These are phyloP conservation scores for Caenorhabditis imperialis DNA, from an alignment of 2,888 invertebrate species.

Conservation along the genomic window DNA sequence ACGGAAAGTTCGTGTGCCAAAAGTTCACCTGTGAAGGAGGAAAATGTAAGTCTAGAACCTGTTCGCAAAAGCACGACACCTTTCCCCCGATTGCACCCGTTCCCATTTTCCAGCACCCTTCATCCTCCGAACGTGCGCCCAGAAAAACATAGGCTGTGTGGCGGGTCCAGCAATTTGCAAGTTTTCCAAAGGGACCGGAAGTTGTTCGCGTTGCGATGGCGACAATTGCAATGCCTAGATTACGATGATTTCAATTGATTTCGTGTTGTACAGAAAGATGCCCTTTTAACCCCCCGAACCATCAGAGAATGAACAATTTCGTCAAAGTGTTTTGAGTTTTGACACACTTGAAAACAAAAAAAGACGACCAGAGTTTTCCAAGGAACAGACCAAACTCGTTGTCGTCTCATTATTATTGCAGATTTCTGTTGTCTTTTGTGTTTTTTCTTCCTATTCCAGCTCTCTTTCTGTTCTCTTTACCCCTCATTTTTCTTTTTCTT, in stretches of 20 bases:
- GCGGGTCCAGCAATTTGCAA: conserved; percentile 75
- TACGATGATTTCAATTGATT: not conserved
- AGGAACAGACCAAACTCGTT: no score
- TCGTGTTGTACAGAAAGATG: no score
- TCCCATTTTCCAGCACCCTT: conserved; percentile 68
- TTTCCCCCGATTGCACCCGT: not conserved
- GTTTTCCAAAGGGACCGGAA: conserved; percentile 70
- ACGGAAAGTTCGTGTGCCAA: conserved; percentile 72
- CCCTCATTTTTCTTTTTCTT: no score
- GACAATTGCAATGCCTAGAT: conserved; percentile 69
- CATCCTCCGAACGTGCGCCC: conserved; percentile 70
- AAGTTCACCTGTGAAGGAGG: conserved; percentile 75
- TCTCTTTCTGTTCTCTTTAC: no score
- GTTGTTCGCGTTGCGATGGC: conserved; percentile 68
- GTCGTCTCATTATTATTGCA: no score
- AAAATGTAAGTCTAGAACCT: conserved; percentile 63
- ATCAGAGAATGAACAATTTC: no score
- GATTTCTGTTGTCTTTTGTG: no score
- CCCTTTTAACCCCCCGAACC: no score
- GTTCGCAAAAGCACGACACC: not conserved
- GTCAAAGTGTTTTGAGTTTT: no score
- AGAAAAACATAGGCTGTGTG: conserved; percentile 69
- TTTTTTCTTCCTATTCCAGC: no score
- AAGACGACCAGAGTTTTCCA: no score
- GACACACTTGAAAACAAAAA: no score